Evolutionary conservation across 2,113 vertebrate species (phyloP).

Genomic region (Urocynchramus pylzowi): DNA sequence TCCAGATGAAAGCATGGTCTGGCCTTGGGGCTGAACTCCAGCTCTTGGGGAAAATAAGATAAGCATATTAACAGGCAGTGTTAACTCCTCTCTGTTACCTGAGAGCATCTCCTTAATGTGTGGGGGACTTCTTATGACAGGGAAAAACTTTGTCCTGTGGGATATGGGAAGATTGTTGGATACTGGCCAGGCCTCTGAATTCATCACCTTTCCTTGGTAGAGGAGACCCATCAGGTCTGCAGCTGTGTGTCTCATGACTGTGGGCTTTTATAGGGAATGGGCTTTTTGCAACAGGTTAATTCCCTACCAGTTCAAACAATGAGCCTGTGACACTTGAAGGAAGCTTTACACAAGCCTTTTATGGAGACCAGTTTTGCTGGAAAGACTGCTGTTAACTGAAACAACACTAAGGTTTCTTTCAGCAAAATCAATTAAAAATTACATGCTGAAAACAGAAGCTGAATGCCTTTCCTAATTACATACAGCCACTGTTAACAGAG

Average conservation of each 20-base stretch:
- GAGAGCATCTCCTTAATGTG: neutral
- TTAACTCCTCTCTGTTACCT: neutral
- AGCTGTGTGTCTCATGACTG: neutral
- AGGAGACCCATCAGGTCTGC: neutral
- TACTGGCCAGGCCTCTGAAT: neutral
- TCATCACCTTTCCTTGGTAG: neutral
- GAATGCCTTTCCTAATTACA: constrained; percentile 16
- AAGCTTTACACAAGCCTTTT: constrained; percentile 26
- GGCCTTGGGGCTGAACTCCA: neutral
- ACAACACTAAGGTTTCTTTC: constrained; percentile 17
- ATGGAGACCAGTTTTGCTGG: constrained; percentile 1
- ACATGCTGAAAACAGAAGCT: neutral
- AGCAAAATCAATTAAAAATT: constrained; percentile 37
- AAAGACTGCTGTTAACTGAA: constrained; percentile 6
- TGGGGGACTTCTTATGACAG: neutral
- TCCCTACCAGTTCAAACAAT: neutral
- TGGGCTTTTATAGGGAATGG: neutral
- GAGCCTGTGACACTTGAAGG: neutral
- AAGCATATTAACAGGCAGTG: neutral
- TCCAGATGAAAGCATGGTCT: neutral
- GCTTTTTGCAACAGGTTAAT: neutral
- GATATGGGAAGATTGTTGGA: neutral
- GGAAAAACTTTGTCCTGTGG: neutral
- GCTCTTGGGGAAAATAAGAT: neutral
- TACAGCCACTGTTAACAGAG: neutral